phyloP scores from a whole-genome alignment of 2,113 vertebrate genomes.

The Plecturocebus donacophilus region DNA sequence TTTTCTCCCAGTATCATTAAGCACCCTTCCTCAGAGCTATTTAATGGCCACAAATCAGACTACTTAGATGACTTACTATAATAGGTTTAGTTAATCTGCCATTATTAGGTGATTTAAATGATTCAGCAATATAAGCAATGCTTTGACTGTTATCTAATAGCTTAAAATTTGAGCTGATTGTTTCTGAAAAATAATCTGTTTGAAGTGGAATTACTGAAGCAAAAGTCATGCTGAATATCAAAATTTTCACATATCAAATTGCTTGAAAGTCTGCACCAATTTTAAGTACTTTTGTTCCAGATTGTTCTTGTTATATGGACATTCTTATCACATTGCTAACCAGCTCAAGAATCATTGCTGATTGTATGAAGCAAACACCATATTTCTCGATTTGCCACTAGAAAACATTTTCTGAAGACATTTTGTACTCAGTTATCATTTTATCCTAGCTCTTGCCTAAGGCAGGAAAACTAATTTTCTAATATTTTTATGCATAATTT shows the following conservation, averaged over 20 bases:
- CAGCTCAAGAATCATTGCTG: not conserved
- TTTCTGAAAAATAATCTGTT: not conserved
- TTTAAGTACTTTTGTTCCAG: not conserved
- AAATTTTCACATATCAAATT: not conserved
- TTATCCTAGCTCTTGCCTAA: not conserved
- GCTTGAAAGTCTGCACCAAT: not conserved
- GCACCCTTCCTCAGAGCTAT: not conserved
- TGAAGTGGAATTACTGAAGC: not conserved
- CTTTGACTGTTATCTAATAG: not conserved
- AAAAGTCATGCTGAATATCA: not conserved
- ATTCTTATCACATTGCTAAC: not conserved
- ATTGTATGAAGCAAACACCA: not conserved
- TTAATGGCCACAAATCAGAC: not conserved
- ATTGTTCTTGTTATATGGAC: not conserved
- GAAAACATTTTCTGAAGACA: not conserved
- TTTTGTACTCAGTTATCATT: not conserved
- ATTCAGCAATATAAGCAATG: not conserved
- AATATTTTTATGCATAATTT: not conserved
- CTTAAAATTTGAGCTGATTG: not conserved
- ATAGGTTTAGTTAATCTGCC: not conserved
- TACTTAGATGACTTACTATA: not conserved
- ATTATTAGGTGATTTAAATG: not conserved
- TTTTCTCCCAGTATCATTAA: not conserved
- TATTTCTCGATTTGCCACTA: not conserved
- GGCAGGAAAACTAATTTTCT: not conserved